Percentiles rank a stretch among this genome's conserved stretches.
Evolutionary conservation across 1,140 invertebrate species (phyloP).

Genomic region (Drosophila arizonae): DNA sequence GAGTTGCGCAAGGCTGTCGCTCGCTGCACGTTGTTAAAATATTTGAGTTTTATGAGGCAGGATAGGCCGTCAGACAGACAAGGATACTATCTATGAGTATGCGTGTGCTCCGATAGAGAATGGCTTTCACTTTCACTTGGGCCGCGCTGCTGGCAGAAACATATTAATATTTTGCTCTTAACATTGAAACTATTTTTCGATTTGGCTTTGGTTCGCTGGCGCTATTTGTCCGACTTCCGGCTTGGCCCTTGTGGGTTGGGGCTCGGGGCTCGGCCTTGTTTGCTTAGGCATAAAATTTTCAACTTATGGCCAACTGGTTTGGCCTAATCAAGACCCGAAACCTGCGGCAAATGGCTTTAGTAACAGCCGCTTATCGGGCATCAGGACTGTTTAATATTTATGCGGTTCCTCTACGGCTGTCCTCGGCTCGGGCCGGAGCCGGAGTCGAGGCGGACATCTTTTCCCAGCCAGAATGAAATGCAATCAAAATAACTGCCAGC

Average conservation of each 20-base stretch:
- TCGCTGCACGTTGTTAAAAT: constrained; percentile 29
- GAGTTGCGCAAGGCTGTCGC: constrained; percentile 11
- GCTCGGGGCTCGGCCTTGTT: constrained; percentile 28
- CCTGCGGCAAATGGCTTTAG: constrained; percentile 20
- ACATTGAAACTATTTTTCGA: constrained; percentile 74
- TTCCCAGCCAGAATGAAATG: constrained; percentile 19
- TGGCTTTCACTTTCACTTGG: background rate
- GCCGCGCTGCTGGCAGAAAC: constrained; percentile 7
- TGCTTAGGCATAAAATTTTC: constrained; percentile 51
- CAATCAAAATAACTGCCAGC: constrained; percentile 50
- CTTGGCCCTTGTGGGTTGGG: background rate
- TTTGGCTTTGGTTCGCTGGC: constrained; percentile 52
- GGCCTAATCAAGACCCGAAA: constrained; percentile 44
- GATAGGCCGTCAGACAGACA: background rate
- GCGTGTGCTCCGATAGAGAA: background rate
- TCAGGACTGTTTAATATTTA: constrained; percentile 47
- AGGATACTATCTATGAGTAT: background rate
- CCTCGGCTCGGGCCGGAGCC: background rate
- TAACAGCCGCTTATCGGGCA: constrained; percentile 40
- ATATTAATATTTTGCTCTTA: constrained; percentile 64
- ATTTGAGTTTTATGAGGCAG: constrained; percentile 44
- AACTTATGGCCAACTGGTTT: constrained; percentile 34
- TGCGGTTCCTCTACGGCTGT: constrained; percentile 23
- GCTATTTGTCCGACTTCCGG: constrained; percentile 39
- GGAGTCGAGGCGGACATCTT: background rate